phyloP scores from a whole-genome alignment of 2,888 invertebrate species.

The Neoitamus cyanurus region DNA sequence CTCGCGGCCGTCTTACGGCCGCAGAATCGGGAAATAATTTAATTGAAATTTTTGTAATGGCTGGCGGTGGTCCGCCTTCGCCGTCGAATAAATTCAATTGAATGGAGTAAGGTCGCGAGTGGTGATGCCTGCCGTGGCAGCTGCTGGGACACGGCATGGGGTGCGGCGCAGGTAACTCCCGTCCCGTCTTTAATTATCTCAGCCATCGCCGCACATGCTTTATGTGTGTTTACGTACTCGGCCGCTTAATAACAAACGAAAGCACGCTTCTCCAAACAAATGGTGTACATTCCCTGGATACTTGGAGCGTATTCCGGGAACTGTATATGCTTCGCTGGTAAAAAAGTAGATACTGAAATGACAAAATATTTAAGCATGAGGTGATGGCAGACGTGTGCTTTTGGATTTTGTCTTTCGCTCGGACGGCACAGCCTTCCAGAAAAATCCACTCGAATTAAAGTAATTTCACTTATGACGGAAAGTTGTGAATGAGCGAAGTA shows the following conservation, averaged over 20 bases:
- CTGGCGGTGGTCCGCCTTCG: not conserved
- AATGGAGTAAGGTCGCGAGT: not conserved
- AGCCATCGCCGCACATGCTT: slow-evolving; percentile 9
- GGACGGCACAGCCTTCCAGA: not conserved
- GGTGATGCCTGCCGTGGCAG: no score
- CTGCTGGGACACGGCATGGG: not conserved
- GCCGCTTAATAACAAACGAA: slow-evolving; percentile 10
- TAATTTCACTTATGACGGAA: no score
- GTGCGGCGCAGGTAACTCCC: not conserved
- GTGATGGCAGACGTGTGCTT: not conserved
- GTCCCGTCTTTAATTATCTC: slow-evolving; percentile 24
- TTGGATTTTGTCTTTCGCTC: not conserved
- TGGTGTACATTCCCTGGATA: not conserved
- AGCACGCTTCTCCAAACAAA: slow-evolving; percentile 8
- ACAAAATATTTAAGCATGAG: slow-evolving; percentile 12
- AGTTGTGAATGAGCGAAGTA: no score
- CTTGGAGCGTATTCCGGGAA: not conserved
- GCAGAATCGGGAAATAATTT: not conserved
- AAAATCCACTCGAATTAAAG: not conserved
- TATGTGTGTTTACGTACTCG: slow-evolving; percentile 14
- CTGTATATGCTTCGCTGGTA: not conserved
- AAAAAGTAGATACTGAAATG: not conserved
- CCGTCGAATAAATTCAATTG: not conserved
- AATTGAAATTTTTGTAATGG: not conserved
- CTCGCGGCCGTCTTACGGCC: not conserved